Evolutionary conservation across 2,113 vertebrate genomes (phyloP), one percentile per base, ranked within the genome.

Genomic region (Gymnogyps californianus): DNA sequence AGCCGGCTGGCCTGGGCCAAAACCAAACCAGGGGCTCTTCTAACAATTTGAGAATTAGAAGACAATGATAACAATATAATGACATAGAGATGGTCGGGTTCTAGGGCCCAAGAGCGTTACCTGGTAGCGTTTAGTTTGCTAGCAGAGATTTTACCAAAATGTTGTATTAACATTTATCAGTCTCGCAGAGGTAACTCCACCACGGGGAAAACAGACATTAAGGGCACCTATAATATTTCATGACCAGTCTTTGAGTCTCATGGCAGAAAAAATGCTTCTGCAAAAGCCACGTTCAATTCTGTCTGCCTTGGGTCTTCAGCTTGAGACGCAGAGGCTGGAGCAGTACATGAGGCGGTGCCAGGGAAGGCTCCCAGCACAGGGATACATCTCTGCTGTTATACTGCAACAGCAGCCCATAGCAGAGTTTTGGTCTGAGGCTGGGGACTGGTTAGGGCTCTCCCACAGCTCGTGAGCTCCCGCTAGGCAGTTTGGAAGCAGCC

Each of bases 41-140:
- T 32, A 24, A 42, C 18, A 19, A 4, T 28, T 82, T 55, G 14
- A 44, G 31, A 21, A 24, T 28, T 69, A 24, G 31, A 36, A 70
- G 25, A 49, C n/a, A 42, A 21, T 14, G 10, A 9, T 11, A 57
- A 44, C 26, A 65, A 34, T 18, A 22, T 18, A 42, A 28, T 38
- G 32, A 21, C 44, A 26, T 8, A 29, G 25, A 22, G 65, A 10
- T 32, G 26, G 14, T 49, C 1, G 5, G 51, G 31, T 71, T 42
- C 36, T 42, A 36, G 20, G 57, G 25, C 57, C 49, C 8, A 10
- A 17, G 36, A 74, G 20, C 1, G 0, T 72, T 72, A 66, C 28
- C 17, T 1, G 0, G 21, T 3, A 52, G 22, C 1, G 0, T 44
- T 74, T 47, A 70, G 29, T n/a, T 70, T 78, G 31, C 65, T 44